Evolutionary conservation across 2,888 invertebrate genomes (phyloP).

Genomic region (Chrysolina haemoptera): DNA sequence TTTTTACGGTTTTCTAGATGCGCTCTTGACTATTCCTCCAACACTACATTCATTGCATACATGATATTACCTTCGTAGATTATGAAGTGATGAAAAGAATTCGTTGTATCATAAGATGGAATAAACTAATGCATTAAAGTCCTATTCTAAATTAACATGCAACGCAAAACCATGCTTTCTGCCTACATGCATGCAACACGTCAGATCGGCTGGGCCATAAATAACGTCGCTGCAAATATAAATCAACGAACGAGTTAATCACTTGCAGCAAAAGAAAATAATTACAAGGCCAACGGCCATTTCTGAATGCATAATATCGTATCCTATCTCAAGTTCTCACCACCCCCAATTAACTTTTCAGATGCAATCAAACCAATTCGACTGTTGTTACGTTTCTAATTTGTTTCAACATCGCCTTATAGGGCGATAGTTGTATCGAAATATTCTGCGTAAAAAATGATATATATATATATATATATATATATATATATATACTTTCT

Average conservation of each 20-base stretch:
- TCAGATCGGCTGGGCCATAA: slow-evolving; percentile 67
- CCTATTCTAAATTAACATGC: slow-evolving; percentile 69
- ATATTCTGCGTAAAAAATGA: neutral
- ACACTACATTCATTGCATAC: neutral
- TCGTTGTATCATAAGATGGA: slow-evolving; percentile 25
- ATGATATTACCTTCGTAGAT: neutral
- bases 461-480: too few species aligned
- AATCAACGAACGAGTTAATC: slow-evolving; percentile 71
- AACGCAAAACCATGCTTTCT: slow-evolving; percentile 68
- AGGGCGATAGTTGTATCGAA: neutral
- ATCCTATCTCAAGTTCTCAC: slow-evolving; percentile 46
- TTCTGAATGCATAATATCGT: slow-evolving; percentile 55
- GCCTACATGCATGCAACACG: slow-evolving; percentile 70
- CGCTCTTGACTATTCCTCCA: neutral
- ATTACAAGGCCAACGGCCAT: slow-evolving; percentile 69
- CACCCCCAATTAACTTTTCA: slow-evolving; percentile 51
- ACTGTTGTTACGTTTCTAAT: neutral
- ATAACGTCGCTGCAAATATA: slow-evolving; percentile 68
- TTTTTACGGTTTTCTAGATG: too few species aligned
- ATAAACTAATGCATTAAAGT: slow-evolving; percentile 55
- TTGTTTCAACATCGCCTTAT: neutral
- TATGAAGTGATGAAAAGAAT: slow-evolving; percentile 47
- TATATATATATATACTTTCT: too few species aligned
- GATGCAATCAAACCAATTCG: slow-evolving; percentile 34
- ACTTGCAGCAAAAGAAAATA: slow-evolving; percentile 70